Base-by-base conservation (phyloP, 2,888 invertebrate genomes). In the Troglohyphantes excavatus region DNA sequence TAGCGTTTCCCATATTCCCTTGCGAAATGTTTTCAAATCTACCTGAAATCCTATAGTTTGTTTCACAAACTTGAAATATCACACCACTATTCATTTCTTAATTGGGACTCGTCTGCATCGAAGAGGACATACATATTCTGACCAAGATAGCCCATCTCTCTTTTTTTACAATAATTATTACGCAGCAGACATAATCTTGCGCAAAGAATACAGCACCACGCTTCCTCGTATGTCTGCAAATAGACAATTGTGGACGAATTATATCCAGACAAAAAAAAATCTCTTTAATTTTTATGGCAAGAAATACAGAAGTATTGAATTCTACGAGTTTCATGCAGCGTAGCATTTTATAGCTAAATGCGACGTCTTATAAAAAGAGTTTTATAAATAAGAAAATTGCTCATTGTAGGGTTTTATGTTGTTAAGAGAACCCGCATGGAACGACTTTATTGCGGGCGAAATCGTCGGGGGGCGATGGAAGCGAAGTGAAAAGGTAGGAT, bases 371-470 rank as follows among this genome's bases (percentile, higher is more conserved):
- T 39, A 39, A 39, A 39, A 39, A 39, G 39, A 39, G 7, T 39
- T 39, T 39, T 39, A 39, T 39, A 39, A 39, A 39, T 39, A 39
- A 39, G 39, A 39, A 39, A 39, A 39, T 39, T 39, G 39, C 39
- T 7, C 13, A 39, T 39, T n/a, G 19, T 21, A 13, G 19, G 5
- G 21, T n/a, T 61, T 61, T n/a, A 61, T 63, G 67, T 27, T 26
- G 29, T 27, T 23, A 11, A 63, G 21, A 63, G 5, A 63, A 19
- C 63, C 21, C 23, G 21, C 19, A 13, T 17, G 17, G 26, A 19
- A 63, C 63, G 63, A 67, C n/a, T 67, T 67, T 27, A 67, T 67
- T 27, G n/a, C n/a, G n/a, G n/a, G 11, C 2, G 26, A 65, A 23
- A 65, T 13, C 33, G 68, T n/a, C 26, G 21, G 65, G 26, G 65